Evolutionary conservation across 2,113 vertebrate species (phyloP).

Genomic region (Platanista minor): DNA sequence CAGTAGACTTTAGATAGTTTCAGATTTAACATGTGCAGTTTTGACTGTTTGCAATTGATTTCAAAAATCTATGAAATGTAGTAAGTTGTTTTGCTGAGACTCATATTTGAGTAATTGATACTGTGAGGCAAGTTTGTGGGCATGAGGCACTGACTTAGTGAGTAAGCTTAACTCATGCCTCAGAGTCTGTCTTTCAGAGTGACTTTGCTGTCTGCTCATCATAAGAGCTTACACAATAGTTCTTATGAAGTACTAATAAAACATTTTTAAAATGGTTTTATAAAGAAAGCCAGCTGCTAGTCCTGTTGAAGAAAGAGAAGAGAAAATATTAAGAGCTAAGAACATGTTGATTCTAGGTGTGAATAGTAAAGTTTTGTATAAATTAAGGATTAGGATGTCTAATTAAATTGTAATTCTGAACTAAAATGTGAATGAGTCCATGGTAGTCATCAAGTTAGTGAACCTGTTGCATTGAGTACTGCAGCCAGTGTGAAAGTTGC

Average conservation of each 20-base stretch:
- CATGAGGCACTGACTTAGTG: neutral
- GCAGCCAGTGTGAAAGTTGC: neutral
- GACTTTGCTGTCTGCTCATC: neutral
- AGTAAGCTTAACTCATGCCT: neutral
- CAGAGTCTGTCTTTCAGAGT: neutral
- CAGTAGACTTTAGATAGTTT: neutral
- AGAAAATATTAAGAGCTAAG: neutral
- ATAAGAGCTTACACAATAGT: neutral
- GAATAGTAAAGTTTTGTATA: neutral
- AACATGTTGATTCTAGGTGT: neutral
- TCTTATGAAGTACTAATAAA: neutral
- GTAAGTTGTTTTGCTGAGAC: neutral
- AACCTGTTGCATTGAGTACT: neutral
- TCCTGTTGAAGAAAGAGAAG: neutral
- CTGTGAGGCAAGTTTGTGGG: neutral
- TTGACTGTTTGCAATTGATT: neutral
- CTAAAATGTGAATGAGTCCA: neutral
- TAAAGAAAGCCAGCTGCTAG: neutral
- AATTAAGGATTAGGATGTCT: neutral
- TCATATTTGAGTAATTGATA: neutral
- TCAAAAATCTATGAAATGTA: neutral
- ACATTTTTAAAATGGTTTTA: neutral
- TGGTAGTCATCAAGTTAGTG: neutral
- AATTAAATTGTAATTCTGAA: neutral
- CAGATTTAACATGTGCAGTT: neutral